Conservation (phyloP, 2,888 invertebrate genomes). For the Scaptomyza polygonia region DNA sequence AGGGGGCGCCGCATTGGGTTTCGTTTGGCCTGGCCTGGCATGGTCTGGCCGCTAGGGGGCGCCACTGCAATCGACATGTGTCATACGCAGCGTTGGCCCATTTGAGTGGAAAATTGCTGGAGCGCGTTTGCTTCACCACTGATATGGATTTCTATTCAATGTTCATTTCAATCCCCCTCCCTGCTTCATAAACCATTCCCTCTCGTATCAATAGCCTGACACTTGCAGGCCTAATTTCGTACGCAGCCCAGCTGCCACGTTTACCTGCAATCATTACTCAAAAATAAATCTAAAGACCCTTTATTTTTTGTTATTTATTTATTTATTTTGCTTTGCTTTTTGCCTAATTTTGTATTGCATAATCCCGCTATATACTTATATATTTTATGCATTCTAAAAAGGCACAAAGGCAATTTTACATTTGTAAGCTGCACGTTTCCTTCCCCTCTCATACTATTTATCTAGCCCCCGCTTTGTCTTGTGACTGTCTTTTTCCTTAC, state of each 20-base stretch:
- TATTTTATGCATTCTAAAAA: constrained; percentile 19
- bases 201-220: constrained; percentile 65
- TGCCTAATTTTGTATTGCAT: constrained; percentile 36
- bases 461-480: not conserved
- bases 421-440: constrained; percentile 44
- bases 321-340: constrained; percentile 14
- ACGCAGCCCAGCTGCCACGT: constrained; percentile 10
- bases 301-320: not conserved
- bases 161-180: not conserved
- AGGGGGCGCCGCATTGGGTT: constrained; percentile 20
- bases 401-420: constrained; percentile 56
- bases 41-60: constrained; percentile 42
- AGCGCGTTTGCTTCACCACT: constrained; percentile 51
- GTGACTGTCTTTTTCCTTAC: not conserved
- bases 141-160: constrained; percentile 60
- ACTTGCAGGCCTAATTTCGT: constrained; percentile 56
- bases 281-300: constrained; percentile 24
- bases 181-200: not conserved
- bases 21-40: not conserved
- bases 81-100: constrained; percentile 68
- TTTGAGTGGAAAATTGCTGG: constrained; percentile 67
- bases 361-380: constrained; percentile 41
- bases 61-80: constrained; percentile 66
- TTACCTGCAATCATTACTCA: constrained; percentile 46
- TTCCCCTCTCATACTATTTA: not conserved